Base-by-base conservation (phyloP, 2,888 invertebrate species). In the Euplexia lucipara region DNA sequence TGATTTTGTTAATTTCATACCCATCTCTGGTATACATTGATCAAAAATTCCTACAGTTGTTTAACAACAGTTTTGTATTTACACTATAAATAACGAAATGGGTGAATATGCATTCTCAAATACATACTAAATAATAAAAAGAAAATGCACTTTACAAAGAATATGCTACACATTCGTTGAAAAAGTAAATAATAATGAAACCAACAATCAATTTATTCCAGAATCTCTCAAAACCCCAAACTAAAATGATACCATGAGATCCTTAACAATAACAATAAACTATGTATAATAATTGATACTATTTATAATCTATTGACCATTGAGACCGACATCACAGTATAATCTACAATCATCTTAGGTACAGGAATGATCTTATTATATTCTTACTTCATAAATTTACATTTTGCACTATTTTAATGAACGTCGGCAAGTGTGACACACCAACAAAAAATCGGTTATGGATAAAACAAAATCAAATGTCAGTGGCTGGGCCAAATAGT, bases 291-390 rank as follows among this genome's bases (percentile, higher is more conserved):
- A 94, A 94, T 94, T 94, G 94, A 94, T 94, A 89, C 91, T 94
- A 94, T 93, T 88, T 90, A 82, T 82, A 90, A 91, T 78, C 93
- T 94, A 93, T 91, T 92, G 92, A 93, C 94, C 92, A 88, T 93
- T 91, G 94, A 94, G 93, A 94, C 94, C 95, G 90, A 92, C 93
- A 94, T 94, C 95, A 95, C 94, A 94, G 94, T 94, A 93, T 92
- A 91, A 89, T 88, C 92, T 92, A 93, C 91, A 92, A 90, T 90
- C 92, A 90, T 95, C 95, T 95, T 95, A 95, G 95, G 95, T 94
- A 94, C 94, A 91, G 95, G 94, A 95, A 95, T 94, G 94, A 94
- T 91, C 92, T 93, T 92, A 93, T 78, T 86, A 83, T 90, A 91
- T 83, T 85, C 87, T 88, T 90, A 88, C 73, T 84, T 86, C 78